These are phyloP conservation scores for Ridgeia piscesae DNA, from an alignment of 1,140 invertebrate genomes.

Conservation along the genomic window DNA sequence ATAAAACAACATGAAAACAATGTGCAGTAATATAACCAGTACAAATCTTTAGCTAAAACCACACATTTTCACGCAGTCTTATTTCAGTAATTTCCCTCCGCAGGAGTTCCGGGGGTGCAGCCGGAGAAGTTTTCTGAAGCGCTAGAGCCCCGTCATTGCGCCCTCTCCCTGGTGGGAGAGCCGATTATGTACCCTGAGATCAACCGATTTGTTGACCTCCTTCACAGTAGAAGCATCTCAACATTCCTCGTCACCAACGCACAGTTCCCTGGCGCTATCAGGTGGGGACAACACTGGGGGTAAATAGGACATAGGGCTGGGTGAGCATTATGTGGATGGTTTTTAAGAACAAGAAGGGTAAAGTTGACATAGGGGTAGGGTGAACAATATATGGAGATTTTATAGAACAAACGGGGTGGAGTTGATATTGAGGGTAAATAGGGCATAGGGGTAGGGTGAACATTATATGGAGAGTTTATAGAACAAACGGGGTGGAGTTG, in stretches of 20 bases:
- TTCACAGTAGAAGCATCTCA: slow-evolving; percentile 64
- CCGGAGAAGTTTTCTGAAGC: slow-evolving; percentile 63
- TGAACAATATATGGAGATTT: too few species aligned
- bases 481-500: too few species aligned
- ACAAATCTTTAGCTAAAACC: not conserved
- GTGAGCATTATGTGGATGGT: too few species aligned
- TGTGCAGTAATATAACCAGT: too few species aligned
- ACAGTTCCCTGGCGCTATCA: slow-evolving; percentile 68
- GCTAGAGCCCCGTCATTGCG: slow-evolving; percentile 63
- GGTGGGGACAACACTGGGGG: slow-evolving; percentile 38
- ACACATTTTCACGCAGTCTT: not conserved
- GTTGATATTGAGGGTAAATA: not conserved
- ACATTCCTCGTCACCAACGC: slow-evolving; percentile 70
- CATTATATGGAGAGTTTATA: not conserved
- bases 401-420: too few species aligned
- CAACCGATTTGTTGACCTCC: slow-evolving; percentile 62
- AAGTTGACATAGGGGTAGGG: not conserved
- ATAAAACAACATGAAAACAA: too few species aligned
- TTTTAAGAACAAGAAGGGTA: too few species aligned
- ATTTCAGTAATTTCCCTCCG: not conserved
- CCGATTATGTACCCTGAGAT: slow-evolving; percentile 73
- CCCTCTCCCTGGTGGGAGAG: slow-evolving; percentile 69
- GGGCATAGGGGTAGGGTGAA: not conserved
- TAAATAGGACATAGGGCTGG: not conserved
- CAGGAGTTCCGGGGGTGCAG: slow-evolving; percentile 67